phyloP scores from a whole-genome alignment of 2,113 vertebrate genomes.

The Raja brachyura region DNA sequence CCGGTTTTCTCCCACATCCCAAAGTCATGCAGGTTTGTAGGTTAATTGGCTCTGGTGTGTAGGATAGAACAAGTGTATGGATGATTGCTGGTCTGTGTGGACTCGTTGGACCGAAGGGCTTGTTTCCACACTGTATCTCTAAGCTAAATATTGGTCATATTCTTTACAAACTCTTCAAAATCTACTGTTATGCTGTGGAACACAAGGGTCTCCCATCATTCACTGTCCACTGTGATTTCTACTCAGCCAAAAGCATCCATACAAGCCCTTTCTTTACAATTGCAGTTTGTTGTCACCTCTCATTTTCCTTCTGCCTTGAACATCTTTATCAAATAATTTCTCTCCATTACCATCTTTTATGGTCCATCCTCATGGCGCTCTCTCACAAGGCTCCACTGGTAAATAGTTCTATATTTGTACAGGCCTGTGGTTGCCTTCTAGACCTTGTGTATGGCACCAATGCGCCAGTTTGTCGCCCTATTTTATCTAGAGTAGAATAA shows the following conservation, averaged over 20 bases:
- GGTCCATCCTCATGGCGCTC: neutral
- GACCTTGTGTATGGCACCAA: no score
- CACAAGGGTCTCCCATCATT: neutral
- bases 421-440: neutral
- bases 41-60: no score
- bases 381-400: neutral
- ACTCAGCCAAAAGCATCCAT: neutral
- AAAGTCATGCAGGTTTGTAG: no score
- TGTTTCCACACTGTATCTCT: no score
- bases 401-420: neutral
- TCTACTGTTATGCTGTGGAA: neutral
- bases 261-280: neutral
- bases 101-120: no score
- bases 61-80: no score
- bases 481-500: no score
- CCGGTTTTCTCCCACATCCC: no score
- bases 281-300: neutral
- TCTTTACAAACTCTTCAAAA: neutral
- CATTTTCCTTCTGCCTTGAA: neutral
- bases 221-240: neutral
- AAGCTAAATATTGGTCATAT: no score
- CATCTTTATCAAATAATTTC: neutral
- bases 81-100: no score
- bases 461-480: no score
- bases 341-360: neutral